Conservation (phyloP, 2,888 invertebrate species). For the Tinea pellionella region DNA sequence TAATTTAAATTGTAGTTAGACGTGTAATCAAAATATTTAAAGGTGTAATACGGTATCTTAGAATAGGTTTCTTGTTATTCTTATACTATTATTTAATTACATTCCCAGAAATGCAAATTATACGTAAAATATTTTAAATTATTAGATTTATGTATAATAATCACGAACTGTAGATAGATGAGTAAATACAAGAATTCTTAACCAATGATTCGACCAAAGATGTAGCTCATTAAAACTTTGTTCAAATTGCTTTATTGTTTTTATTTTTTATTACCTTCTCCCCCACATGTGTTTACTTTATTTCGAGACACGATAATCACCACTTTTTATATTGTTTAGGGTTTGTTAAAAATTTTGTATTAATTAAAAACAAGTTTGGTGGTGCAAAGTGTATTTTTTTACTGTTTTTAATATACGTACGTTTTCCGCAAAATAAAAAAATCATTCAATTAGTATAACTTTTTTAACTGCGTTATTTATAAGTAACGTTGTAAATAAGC, state of each 20-base stretch:
- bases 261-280: conserved; percentile 24
- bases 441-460: no score
- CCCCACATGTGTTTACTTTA: background rate
- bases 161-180: conserved; percentile 36
- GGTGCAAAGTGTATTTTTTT: no score
- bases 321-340: no score
- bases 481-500: no score
- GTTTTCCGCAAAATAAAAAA: no score
- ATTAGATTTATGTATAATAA: background rate
- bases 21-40: background rate
- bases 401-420: no score
- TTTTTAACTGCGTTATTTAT: no score
- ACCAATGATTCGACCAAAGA: conserved; percentile 80
- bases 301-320: no score
- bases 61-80: background rate
- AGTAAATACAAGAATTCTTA: conserved; percentile 41
- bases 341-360: no score
- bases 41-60: background rate
- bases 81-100: background rate
- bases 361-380: no score
- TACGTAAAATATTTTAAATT: no score
- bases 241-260: conserved; percentile 41
- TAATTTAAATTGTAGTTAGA: background rate
- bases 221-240: conserved; percentile 65
- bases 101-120: no score